Base-by-base conservation (phyloP, 2,888 invertebrate species). In the Pecten maximus region DNA sequence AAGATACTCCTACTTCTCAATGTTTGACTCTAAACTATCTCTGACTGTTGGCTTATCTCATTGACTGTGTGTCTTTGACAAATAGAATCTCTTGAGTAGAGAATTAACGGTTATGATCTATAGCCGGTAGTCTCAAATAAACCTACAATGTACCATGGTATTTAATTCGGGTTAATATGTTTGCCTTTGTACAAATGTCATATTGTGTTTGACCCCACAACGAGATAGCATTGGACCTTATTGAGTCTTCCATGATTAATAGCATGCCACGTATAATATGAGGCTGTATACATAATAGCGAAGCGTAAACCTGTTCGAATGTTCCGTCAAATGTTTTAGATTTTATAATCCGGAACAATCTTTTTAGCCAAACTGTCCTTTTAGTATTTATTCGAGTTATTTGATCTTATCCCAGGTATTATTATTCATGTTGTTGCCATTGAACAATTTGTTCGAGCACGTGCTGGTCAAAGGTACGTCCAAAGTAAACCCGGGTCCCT, bases 51-150 rank as follows among this genome's bases (percentile, higher is more conserved):
- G 74, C 74, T 35, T 74, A 74, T 74, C 74, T 35, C 74, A 10
- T 74, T 74, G 74, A 74, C 74, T 74, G 74, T 74, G 35, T 74
- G 35, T 15, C 6, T 12, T 35, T 74, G 74, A 74, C 74, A 74
- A 74, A 74, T 74, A 74, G 35, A 35, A 10, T 0, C 28, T 28
- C 35, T 74, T 35, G 74, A 74, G 74, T 74, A 74, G 74, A 74
- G 74, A 74, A 74, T 74, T 74, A 74, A 74, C 74, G 35, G 74
- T 74, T 74, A 74, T 74, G 74, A 74, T 74, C 74, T 35, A 74
- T 28, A 2, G 28, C 12, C 10, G 74, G 12, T 74, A 35, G 10
- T 74, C 23, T 74, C 35, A 74, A 35, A 74, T 28, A 35, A 35
- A 35, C 74, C 16, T 35, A 35, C 74, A 74, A 35, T 54, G 54